Base-by-base conservation (phyloP, 2,888 invertebrate species). In the Eupithecia tripunctaria region DNA sequence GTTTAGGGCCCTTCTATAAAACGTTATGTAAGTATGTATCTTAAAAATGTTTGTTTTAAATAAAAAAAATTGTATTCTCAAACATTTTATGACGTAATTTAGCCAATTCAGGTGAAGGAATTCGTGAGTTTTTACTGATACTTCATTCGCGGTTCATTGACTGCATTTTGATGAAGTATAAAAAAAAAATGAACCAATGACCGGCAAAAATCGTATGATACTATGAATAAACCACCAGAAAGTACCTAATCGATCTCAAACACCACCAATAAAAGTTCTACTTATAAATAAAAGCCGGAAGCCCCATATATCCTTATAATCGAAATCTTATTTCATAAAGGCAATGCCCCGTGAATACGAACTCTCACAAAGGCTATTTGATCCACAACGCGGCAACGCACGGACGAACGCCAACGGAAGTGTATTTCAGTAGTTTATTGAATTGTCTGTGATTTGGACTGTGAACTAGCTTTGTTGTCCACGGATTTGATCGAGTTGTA, bases 251-350 rank as follows among this genome's bases (percentile, higher is more conserved):
- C 32, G 3, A 7, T 32, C 18, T 63, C 62, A 29, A 60, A 63
- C 12, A 15, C 12, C 25, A 2, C 15, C 64, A 21, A 36, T 63
- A 63, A 63, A 63, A 32, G n/a, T n/a, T n/a, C 62, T 38, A 10
- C 29, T 7, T n/a, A 62, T 76, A 74, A 74, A 76, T 76, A 74
- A 64, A 21, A 65, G 25, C 43, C 43, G 66, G 71, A 73, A 71
- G 67, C 60, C 66, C 38, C 18, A 76, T 76, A 76, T 73, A 71
- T 76, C 75, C 67, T 76, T 76, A 86, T 91, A 92, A 92, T 92
- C 90, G 91, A 92, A 90, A 89, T 88, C 91, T 89, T 92, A 92
- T 93, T 89, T 92, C 89, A 91, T 85, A 85, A 77, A 81, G 84
- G 84, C 87, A 93, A 92, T 91, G 91, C 88, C 78, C 91, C 92